Evolutionary conservation across 2,113 vertebrate species (phyloP).

Genomic region (Merops nubicus): DNA sequence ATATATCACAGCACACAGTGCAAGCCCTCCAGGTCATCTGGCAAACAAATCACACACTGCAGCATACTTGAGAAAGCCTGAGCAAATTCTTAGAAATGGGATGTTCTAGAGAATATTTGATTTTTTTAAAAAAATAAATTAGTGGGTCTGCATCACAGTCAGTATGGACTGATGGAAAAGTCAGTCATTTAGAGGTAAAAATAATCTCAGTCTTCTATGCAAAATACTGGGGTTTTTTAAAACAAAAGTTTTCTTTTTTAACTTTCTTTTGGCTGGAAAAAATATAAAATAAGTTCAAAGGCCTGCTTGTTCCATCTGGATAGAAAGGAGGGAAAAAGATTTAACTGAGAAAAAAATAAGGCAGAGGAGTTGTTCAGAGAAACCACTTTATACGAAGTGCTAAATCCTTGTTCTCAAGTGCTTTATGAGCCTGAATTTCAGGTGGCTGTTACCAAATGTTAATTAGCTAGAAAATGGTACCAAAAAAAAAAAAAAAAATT

Average conservation of each 20-base stretch:
- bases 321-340: background rate
- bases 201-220: background rate
- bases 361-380: background rate
- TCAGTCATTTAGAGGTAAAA: background rate
- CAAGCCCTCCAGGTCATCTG: background rate
- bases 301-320: background rate
- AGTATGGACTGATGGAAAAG: background rate
- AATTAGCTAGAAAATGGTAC: background rate
- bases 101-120: background rate
- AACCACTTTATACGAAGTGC: background rate
- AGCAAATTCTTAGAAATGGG: background rate
- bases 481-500: background rate
- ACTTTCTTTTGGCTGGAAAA: background rate
- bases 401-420: background rate
- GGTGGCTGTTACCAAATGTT: background rate
- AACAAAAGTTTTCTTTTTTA: background rate
- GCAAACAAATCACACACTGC: background rate
- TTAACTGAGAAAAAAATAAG: background rate
- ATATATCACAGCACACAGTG: rapidly evolving
- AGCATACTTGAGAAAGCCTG: background rate
- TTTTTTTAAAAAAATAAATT: background rate
- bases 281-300: background rate
- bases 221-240: too few species aligned
- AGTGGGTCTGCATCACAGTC: background rate
- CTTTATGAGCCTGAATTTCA: background rate